These are phyloP conservation scores for Procambarus virginalis DNA, from an alignment of 1,140 invertebrate species.

Conservation along the genomic window DNA sequence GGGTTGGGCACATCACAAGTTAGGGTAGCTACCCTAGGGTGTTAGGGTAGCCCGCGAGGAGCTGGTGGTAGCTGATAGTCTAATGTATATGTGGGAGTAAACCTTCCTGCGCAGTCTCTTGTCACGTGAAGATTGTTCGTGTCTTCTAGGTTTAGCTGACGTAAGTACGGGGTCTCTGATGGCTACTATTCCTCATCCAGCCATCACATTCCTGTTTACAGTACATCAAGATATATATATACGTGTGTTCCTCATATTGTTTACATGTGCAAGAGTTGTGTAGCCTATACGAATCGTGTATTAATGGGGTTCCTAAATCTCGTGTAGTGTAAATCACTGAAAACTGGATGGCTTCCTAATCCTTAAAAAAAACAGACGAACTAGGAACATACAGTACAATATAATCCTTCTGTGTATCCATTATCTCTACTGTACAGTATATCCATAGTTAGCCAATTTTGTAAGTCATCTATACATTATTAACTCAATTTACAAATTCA, in stretches of 20 bases:
- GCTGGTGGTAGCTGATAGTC: not conserved
- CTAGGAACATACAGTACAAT: not conserved
- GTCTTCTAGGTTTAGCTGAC: not conserved
- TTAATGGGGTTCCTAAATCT: not conserved
- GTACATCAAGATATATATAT: not conserved
- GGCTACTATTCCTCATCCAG: not conserved
- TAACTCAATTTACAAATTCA: not conserved
- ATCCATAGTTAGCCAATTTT: no score
- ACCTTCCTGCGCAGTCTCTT: not conserved
- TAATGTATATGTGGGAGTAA: not conserved
- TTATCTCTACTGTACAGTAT: not conserved
- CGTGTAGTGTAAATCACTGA: not conserved
- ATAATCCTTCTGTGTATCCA: not conserved
- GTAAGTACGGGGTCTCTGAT: not conserved
- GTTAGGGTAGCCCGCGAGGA: not conserved
- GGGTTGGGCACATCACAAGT: not conserved
- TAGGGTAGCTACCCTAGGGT: not conserved
- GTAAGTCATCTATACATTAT: not conserved
- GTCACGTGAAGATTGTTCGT: not conserved
- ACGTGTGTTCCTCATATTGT: not conserved
- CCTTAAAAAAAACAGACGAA: not conserved
- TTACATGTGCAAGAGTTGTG: not conserved
- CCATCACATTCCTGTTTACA: not conserved
- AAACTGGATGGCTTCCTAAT: not conserved
- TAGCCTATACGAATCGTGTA: not conserved